Evolutionary conservation across 2,797 vertebrate genomes (phyloP), one percentile per base, ranked within the genome.

Genomic region (Megaceryle alcyon): DNA sequence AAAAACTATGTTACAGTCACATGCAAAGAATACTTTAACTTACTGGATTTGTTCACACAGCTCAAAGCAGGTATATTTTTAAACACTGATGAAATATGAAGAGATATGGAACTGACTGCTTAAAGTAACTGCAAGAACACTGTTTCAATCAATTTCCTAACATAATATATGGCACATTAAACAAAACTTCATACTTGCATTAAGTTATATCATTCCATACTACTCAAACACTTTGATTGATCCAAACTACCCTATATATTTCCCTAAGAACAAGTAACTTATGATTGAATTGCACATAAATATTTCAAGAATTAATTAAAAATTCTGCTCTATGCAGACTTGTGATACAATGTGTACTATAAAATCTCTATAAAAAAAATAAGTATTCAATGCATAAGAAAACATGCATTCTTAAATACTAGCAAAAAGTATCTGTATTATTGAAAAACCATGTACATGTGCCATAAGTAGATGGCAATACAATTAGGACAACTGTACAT

Each of bases 381-480:
- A 21, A 68, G 53, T 14, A 88, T 18, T 91, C 51, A 51, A 33
- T 54, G 54, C 39, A 66, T 25, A 25, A 90, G 17, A 81, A 78
- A 71, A 75, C 41, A 73, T 3, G 25, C 9, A 25, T 46, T 59
- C 33, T 76, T 87, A 69, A 82, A 57, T 49, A 71, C 31, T 16
- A 82, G 33, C 29, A 72, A 70, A 85, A 79, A 91, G 29, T 2
- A 12, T 14, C n/a, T 20, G 9, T 76, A 44, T 31, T 14, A 33
- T 61, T 66, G 35, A 81, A 75, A 68, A 60, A 78, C 11, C 4
- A 54, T 2, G 9, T 21, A 75, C 0, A 0, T 2, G 2, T 69
- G 63, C 33, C 63, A 69, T 35, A 65, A 89, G 79, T 7, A 72
- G 49, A 61, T 19, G 28, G 18, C 48, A 91, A 53, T 44, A 80